Base-by-base conservation (phyloP, 2,113 vertebrate genomes). In the Nymphicus hollandicus region DNA sequence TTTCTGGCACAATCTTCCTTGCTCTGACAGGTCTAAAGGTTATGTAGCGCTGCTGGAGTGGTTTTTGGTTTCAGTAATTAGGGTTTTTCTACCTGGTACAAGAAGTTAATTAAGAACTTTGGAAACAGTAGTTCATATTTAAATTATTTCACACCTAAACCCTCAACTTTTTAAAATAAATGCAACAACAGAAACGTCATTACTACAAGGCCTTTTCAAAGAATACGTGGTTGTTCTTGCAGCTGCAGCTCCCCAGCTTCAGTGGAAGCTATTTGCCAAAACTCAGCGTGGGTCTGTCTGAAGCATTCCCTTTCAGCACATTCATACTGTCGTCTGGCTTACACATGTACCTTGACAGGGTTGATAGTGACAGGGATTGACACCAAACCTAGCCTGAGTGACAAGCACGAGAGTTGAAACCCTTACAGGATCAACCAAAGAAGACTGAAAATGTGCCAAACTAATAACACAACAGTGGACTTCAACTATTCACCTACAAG, bases 281-380 rank as follows among this genome's bases (percentile, higher is more conserved):
- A 44, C 17, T 16, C 49, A 68, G 35, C 0, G 0, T 6, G 29
- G 22, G 14, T 35, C 17, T 60, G 14, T 10, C 29, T 43, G 7
- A 68, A 77, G 13, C 17, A 46, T 19, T 39, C 19, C 52, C 17
- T 68, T 37, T 74, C 37, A 55, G 47, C 39, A 65, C 14, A 3
- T 49, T 43, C 27, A 19, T 9, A 14, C 37, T 37, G 6, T 22
- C 0, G 0, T 17, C 69, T 41, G 24, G 9, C 71, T 71, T 46
- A 81, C 22, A 23, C 0, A 0, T 5, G 10, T 7, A 37, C 31
- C 24, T 63, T 55, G 29, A 65, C 18, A 44, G 13, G 8, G 41
- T 10, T 65, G 50, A 16, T 5, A 41, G 33, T 9, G 25, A 44
- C 31, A 24, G 49, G 25, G 13, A 43, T 27, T 44, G 37, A n/a